A percentile compares a stretch with the other conserved stretches of the same genome.
These are phyloP conservation scores for Cosmorhoe ocellata DNA, from an alignment of 2,888 invertebrate genomes.

Conservation along the genomic window DNA sequence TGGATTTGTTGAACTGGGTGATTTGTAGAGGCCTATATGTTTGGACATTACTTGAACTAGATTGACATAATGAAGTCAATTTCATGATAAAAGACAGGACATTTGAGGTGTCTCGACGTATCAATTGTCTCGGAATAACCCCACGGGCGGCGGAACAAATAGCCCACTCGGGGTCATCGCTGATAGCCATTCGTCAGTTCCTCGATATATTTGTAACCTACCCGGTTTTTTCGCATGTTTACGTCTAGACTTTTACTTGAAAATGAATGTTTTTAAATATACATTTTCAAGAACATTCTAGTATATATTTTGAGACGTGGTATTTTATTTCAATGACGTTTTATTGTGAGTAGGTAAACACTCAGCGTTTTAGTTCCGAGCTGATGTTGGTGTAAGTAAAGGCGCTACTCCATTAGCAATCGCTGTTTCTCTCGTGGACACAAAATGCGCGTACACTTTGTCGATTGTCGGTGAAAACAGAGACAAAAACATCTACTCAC, in stretches of 20 bases:
- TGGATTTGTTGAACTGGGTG: background rate
- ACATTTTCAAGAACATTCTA: conserved; percentile 5
- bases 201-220: conserved; percentile 1
- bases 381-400: too few species aligned
- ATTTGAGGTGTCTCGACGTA: conserved; percentile 71
- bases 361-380: too few species aligned
- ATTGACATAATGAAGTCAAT: conserved; percentile 28
- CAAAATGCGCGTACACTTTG: too few species aligned
- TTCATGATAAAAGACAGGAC: conserved; percentile 40
- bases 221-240: conserved; percentile 17
- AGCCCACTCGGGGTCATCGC: conserved; percentile 34
- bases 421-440: too few species aligned
- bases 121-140: conserved; percentile 72
- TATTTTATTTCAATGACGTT: background rate
- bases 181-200: conserved; percentile 28
- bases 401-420: too few species aligned
- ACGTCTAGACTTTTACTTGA: conserved; percentile 24
- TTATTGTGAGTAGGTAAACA: background rate
- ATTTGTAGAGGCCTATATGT: background rate
- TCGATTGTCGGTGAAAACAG: too few species aligned
- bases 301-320: conserved; percentile 2
- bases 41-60: conserved; percentile 3
- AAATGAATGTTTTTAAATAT: background rate
- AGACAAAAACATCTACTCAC: too few species aligned
- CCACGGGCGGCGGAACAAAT: conserved; percentile 47